phyloP scores from a whole-genome alignment of 1,140 invertebrate genomes.

The Pogonognathellus flavescens region DNA sequence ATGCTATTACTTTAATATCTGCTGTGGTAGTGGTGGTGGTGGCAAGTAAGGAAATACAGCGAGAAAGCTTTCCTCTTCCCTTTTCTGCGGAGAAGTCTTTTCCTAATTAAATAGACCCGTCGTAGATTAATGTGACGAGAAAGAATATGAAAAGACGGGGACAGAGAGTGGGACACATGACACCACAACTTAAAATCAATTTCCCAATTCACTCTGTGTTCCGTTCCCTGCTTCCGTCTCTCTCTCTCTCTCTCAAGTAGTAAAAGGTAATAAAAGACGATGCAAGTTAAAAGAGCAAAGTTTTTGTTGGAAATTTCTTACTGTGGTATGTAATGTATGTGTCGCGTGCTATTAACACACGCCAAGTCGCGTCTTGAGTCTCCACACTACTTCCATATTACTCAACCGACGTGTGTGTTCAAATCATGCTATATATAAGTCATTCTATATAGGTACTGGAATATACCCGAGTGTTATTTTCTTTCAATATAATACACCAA shows the following conservation, averaged over 20 bases:
- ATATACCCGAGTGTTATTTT: background rate
- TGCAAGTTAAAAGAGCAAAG: slow-evolving; percentile 30
- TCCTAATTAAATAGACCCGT: no score
- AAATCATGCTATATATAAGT: background rate
- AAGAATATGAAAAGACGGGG: background rate
- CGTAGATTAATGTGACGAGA: background rate
- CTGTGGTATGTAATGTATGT: background rate
- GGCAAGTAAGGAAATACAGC: no score
- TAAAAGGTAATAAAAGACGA: slow-evolving; percentile 41
- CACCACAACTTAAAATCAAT: slow-evolving; percentile 39
- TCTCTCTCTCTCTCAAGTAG: background rate
- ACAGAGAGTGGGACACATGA: background rate
- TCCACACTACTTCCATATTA: background rate
- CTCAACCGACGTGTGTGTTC: background rate
- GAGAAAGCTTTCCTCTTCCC: background rate
- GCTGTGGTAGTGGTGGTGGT: no score
- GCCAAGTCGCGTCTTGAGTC: background rate
- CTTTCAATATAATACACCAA: no score
- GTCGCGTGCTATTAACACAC: slow-evolving; percentile 24
- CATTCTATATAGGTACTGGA: background rate
- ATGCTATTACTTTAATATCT: background rate
- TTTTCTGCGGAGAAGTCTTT: background rate
- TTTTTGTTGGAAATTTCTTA: slow-evolving; percentile 26
- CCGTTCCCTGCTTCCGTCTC: background rate
- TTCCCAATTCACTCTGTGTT: slow-evolving; percentile 24